Conservation (phyloP, 2,888 invertebrate species). For the Ypsolopha sequella region DNA sequence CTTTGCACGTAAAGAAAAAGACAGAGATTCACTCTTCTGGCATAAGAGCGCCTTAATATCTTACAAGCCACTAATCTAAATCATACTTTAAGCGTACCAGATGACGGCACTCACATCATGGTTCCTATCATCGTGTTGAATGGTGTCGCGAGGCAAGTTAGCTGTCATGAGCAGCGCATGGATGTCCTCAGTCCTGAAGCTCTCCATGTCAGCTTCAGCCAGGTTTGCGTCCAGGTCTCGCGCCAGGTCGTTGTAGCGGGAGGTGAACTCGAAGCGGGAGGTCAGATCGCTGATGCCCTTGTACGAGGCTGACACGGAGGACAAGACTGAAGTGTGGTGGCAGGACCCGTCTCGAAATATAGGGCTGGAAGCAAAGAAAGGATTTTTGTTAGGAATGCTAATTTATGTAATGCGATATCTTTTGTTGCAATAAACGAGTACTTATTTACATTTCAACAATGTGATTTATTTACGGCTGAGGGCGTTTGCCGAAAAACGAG, state of each 20-base stretch:
- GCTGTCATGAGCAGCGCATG: constrained; percentile 83
- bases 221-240: constrained; percentile 93
- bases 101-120: constrained; percentile 52
- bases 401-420: too few species aligned
- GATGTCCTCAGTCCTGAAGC: constrained; percentile 92
- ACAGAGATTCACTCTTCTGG: too few species aligned
- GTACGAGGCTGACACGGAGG: constrained; percentile 85
- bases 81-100: too few species aligned
- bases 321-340: constrained; percentile 84
- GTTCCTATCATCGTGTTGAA: constrained; percentile 41
- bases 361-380: constrained; percentile 54
- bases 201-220: constrained; percentile 96
- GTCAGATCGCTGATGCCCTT: constrained; percentile 75
- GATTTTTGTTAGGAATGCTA: too few species aligned
- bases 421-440: too few species aligned
- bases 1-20: too few species aligned
- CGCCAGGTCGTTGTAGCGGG: constrained; percentile 87
- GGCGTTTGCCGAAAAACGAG: too few species aligned
- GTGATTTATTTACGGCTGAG: too few species aligned
- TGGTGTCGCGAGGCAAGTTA: constrained; percentile 77
- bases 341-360: constrained; percentile 84
- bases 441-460: too few species aligned
- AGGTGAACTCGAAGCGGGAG: constrained; percentile 62
- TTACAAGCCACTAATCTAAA: too few species aligned
- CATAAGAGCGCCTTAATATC: too few species aligned